A percentile compares a stretch with the other conserved stretches of the same genome.
These are phyloP conservation scores for Chrysomela aeneicollis DNA, from an alignment of 2,888 invertebrate species.

Conservation along the genomic window DNA sequence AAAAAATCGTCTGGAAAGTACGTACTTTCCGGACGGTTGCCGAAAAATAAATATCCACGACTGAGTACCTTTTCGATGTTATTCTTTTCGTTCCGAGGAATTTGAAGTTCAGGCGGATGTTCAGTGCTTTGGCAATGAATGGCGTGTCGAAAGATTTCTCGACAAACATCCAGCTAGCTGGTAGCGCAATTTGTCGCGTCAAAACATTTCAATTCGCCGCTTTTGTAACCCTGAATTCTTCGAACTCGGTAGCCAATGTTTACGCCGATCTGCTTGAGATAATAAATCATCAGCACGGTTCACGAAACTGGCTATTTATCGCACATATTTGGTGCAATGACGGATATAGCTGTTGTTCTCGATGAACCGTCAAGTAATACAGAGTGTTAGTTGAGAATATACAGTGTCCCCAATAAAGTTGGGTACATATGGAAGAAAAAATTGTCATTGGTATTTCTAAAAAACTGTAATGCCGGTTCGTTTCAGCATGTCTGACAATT, in stretches of 20 bases:
- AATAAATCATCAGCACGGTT: conserved; percentile 12
- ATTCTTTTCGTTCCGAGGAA: not conserved
- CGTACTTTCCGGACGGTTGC: too few relatives aligned
- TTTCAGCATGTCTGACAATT: too few relatives aligned
- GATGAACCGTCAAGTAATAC: too few relatives aligned
- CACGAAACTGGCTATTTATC: not conserved
- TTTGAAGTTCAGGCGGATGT: conserved; percentile 11
- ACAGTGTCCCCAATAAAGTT: too few relatives aligned
- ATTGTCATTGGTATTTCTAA: too few relatives aligned
- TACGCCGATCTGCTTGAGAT: conserved; percentile 11
- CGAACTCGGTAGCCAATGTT: not conserved
- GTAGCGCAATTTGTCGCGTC: conserved; percentile 18
- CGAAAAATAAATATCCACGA: too few relatives aligned
- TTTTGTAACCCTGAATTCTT: not conserved
- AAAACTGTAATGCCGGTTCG: too few relatives aligned
- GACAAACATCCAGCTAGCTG: conserved; percentile 1
- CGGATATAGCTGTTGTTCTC: not conserved
- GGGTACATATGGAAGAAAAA: too few relatives aligned
- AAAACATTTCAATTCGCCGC: conserved; percentile 14
- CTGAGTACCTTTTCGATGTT: not conserved
- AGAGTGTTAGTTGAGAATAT: too few relatives aligned
- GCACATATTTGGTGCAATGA: too few relatives aligned
- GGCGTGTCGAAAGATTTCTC: conserved; percentile 6
- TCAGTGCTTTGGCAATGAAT: conserved; percentile 9
- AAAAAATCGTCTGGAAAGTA: too few relatives aligned